Evolutionary conservation across 1,140 invertebrate genomes (phyloP).

Genomic region (Nasonia longicornis): DNA sequence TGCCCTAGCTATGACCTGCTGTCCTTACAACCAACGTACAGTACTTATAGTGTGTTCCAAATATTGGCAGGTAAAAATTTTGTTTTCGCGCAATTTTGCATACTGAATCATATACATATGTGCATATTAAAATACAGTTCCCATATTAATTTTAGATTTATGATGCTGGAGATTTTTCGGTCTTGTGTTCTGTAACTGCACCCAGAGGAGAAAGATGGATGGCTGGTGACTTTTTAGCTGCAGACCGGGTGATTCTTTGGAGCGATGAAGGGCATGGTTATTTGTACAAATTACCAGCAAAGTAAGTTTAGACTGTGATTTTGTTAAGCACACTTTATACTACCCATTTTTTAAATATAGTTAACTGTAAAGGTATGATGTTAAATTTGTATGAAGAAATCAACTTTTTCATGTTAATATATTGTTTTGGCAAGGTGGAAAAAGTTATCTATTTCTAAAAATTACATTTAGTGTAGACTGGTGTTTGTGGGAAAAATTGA

Average conservation of each 20-base stretch:
- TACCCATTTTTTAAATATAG: conserved; percentile 17
- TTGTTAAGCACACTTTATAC: background rate
- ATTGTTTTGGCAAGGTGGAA: background rate
- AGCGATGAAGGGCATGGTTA: conserved; percentile 95
- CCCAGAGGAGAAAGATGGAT: conserved; percentile 91
- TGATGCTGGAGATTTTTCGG: conserved; percentile 93
- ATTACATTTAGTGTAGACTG: background rate
- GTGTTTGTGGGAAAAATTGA: conserved; percentile 25
- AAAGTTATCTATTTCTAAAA: background rate
- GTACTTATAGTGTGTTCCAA: conserved; percentile 96
- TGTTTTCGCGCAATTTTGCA: conserved; percentile 23
- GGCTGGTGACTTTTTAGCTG: conserved; percentile 92
- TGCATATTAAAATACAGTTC: conserved; percentile 15
- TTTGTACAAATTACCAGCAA: conserved; percentile 93
- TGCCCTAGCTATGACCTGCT: conserved; percentile 93
- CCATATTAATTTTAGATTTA: conserved; percentile 75
- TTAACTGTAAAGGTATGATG: background rate
- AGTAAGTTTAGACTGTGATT: conserved; percentile 75
- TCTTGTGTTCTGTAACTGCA: conserved; percentile 88
- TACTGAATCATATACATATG: conserved; percentile 16
- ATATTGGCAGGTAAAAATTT: conserved; percentile 90
- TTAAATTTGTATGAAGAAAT: conserved; percentile 18
- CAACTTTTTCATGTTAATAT: conserved; percentile 30
- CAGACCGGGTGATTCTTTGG: conserved; percentile 92
- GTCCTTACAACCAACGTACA: conserved; percentile 94